Evolutionary conservation across 2,797 vertebrate genomes (phyloP).

Genomic region (Malacoctenus gilli): DNA sequence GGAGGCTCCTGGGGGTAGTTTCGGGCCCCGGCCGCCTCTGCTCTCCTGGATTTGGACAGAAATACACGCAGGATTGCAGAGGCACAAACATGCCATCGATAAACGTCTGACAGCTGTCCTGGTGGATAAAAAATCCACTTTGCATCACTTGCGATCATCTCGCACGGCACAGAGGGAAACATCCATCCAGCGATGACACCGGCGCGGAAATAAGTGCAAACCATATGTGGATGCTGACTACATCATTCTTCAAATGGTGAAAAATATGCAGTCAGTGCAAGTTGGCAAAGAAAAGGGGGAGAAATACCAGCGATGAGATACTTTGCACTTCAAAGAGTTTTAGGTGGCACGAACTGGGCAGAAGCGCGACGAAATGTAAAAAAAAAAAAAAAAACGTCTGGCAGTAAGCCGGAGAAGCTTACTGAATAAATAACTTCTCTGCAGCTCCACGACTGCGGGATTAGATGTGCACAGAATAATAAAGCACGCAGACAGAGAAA

Average conservation of each 20-base stretch:
- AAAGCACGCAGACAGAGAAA: background rate
- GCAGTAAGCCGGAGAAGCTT: conserved; percentile 4
- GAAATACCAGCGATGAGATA: conserved; percentile 35
- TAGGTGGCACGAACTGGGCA: conserved; percentile 24
- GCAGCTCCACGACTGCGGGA: conserved; percentile 11
- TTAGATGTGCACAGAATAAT: conserved; percentile 12
- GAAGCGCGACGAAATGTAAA: conserved; percentile 35
- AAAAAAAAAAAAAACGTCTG: no score
- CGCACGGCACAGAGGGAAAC: background rate
- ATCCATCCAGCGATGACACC: conserved; percentile 5
- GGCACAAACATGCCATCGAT: background rate
- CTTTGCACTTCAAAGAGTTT: conserved; percentile 65
- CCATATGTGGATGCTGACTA: background rate
- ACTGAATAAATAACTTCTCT: conserved; percentile 23
- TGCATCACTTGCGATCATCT: conserved; percentile 2
- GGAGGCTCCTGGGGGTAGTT: conserved; percentile 80
- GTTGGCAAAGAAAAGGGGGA: conserved; percentile 3
- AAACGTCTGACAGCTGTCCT: background rate
- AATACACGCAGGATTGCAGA: background rate
- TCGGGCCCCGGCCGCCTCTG: conserved; percentile 82
- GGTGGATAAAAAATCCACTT: background rate
- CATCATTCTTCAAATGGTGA: background rate
- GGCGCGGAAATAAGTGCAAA: background rate
- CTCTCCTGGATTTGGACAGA: conserved; percentile 71
- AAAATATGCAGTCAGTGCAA: conserved; percentile 18